phyloP scores from a whole-genome alignment of 1,140 invertebrate species.

The Brachionus manjavacas region DNA sequence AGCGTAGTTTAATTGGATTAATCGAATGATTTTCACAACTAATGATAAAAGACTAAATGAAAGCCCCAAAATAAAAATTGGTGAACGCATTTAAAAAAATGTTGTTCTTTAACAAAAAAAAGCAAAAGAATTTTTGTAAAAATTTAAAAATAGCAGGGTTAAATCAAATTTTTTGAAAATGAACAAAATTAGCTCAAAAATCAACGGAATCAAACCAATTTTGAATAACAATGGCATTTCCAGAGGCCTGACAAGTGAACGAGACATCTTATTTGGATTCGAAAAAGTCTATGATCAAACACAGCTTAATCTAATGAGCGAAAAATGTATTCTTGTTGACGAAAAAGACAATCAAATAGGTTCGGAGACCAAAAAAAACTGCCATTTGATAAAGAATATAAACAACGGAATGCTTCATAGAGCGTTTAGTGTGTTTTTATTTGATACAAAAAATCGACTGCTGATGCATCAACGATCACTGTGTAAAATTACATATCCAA shows the following conservation, averaged over 20 bases:
- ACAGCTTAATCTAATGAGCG: constrained; percentile 30
- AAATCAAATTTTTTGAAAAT: neutral
- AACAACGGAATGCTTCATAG: constrained; percentile 36
- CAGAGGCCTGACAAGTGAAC: neutral
- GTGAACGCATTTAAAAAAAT: neutral
- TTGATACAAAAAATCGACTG: constrained; percentile 16
- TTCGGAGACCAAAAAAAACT: constrained; percentile 36
- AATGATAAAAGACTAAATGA: neutral
- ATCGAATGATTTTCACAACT: neutral
- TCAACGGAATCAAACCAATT: neutral
- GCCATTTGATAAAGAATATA: constrained; percentile 39
- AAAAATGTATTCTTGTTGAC: constrained; percentile 41
- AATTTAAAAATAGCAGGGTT: neutral
- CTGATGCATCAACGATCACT: constrained; percentile 41
- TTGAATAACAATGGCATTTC: neutral
- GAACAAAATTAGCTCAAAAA: constrained; percentile 8
- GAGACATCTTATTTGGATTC: neutral
- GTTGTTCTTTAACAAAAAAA: neutral
- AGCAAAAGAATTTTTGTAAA: neutral
- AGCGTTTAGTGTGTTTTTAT: constrained; percentile 44
- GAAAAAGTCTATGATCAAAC: constrained; percentile 22
- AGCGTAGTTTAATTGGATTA: neutral
- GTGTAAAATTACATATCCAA: constrained; percentile 43
- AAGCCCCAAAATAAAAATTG: neutral
- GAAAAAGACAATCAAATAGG: constrained; percentile 39